These are phyloP conservation scores for Acanthosoma haemorrhoidale DNA, from an alignment of 2,888 invertebrate genomes.

Conservation along the genomic window DNA sequence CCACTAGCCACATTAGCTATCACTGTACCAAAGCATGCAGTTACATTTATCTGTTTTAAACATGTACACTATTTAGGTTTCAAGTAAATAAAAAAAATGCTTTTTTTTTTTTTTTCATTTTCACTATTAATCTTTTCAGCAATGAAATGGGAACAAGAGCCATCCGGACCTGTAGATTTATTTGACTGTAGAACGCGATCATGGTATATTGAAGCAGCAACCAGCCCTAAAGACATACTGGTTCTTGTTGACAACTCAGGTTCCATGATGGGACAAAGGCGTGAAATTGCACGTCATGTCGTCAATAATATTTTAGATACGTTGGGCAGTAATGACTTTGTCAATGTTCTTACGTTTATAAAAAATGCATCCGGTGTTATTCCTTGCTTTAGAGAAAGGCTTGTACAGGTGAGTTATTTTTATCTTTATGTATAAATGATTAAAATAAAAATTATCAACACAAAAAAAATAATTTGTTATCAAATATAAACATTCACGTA, in stretches of 20 bases:
- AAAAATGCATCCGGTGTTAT: conserved; percentile 66
- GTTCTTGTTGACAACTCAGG: conserved; percentile 94
- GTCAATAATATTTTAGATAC: conserved; percentile 86
- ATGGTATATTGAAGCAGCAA: conserved; percentile 97
- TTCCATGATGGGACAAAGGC: conserved; percentile 83
- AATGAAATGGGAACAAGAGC: conserved; percentile 64
- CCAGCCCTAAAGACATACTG: conserved; percentile 94
- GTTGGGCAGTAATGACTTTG: conserved; percentile 94
- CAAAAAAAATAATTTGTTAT: too few relatives aligned
- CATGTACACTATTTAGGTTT: too few relatives aligned
- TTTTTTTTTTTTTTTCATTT: neutral
- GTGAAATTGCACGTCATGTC: conserved; percentile 75
- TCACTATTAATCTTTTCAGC: conserved; percentile 49
- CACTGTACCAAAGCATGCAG: too few relatives aligned
- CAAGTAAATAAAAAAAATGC: too few relatives aligned
- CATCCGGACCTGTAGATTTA: conserved; percentile 63
- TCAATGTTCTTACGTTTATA: conserved; percentile 82
- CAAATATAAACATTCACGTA: too few relatives aligned
- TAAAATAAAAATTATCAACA: too few relatives aligned
- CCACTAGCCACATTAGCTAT: too few relatives aligned
- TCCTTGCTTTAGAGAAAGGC: conserved; percentile 72
- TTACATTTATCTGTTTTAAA: too few relatives aligned
- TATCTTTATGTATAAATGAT: too few relatives aligned
- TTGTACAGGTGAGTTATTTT: conserved; percentile 59
- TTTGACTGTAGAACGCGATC: conserved; percentile 83